phyloP scores from a whole-genome alignment of 2,888 invertebrate species.

The Phortica okadai region DNA sequence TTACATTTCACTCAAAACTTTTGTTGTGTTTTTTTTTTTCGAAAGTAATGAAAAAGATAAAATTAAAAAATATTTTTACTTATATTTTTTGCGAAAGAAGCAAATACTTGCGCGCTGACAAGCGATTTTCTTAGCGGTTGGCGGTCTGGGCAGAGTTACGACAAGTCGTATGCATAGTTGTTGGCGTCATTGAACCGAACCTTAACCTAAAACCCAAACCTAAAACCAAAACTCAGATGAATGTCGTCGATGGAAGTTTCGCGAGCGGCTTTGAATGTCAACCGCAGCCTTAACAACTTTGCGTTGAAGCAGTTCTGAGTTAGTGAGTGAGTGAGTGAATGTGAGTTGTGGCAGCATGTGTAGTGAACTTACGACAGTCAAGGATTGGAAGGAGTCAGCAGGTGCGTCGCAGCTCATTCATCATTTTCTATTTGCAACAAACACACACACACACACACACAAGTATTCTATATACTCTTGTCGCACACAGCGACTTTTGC shows the following conservation, averaged over 20 bases:
- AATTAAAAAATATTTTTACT: too few relatives aligned
- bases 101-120: background rate
- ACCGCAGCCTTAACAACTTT: conserved; percentile 17
- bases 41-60: too few relatives aligned
- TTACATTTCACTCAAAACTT: background rate
- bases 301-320: background rate
- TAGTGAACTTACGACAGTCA: background rate
- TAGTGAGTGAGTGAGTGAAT: background rate
- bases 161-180: background rate
- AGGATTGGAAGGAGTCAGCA: background rate
- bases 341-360: conserved; percentile 8
- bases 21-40: too few relatives aligned
- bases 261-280: conserved; percentile 18
- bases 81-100: background rate
- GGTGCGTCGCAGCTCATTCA: conserved; percentile 57
- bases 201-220: background rate
- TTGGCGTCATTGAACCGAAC: background rate
- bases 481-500: too few relatives aligned
- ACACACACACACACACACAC: conserved; percentile 18
- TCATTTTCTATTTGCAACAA: conserved; percentile 60
- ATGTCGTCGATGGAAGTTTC: conserved; percentile 16
- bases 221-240: background rate
- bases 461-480: background rate
- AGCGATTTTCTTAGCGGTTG: background rate
- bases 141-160: background rate